Base-by-base conservation (phyloP, 2,888 invertebrate species). In the Gryllus longicercus region DNA sequence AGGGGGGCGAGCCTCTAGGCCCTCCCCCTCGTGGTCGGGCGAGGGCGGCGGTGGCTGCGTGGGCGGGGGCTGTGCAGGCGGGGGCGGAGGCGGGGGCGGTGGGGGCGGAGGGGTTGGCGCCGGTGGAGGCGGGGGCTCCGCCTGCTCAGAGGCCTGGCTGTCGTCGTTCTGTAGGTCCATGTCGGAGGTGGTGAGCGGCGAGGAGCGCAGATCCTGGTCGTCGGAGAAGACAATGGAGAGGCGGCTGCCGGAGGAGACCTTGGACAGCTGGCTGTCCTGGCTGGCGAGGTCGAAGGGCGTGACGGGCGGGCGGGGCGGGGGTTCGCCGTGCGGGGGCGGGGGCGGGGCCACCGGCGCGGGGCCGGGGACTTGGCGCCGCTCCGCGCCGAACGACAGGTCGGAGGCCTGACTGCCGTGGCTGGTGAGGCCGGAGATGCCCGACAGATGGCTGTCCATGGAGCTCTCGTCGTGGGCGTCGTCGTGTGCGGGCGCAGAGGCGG, bases 181-280 rank as follows among this genome's bases (percentile, higher is more conserved):
- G 51, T 51, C 51, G 11, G 51, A 2, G 2, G 51, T 51, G 21
- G 21, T 21, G 51, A 51, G 16, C 11, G 51, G 51, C 1, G 51
- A 51, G 16, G 11, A 14, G 16, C 49, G 25, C 11, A 38, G 25
- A 10, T 87, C 50, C 87, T 87, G 80, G 87, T 86, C 51, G 16
- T 51, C 51, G 11, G 77, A 80, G 25, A 79, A 79, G 3, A 89
- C 88, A 77, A 89, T 88, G 0, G 91, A 91, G 50, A 90, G 84
- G 25, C 88, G 88, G 80, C 91, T 91, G 81, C 91, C 90, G 8
- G 91, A 91, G 49, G 91, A 92, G 23, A 91, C 91, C 85, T 90
- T 90, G 1, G 91, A 91, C 0, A 91, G 85, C 78, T 91, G 90
- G 0, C 91, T 91, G 82, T 93, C 91, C 82, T 92, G 92, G 84